Percentiles rank a stretch among this genome's conserved stretches.
Conservation (phyloP, 2,113 vertebrate genomes). For the Hirundichthys speculiger region DNA sequence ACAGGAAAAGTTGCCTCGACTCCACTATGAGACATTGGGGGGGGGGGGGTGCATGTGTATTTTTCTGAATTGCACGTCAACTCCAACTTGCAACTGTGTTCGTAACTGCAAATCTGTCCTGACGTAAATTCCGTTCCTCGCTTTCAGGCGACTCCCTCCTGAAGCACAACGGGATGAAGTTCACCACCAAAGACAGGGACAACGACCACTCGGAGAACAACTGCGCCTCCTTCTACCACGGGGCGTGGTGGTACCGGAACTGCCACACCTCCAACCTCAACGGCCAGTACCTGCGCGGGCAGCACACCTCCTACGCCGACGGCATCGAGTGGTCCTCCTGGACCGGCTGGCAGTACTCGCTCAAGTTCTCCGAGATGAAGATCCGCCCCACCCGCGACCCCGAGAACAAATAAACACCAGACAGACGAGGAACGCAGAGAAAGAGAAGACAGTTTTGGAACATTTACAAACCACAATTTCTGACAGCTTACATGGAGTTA, state of each 20-base stretch:
- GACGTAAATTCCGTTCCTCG: not conserved
- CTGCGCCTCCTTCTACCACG: slow-evolving; percentile 96
- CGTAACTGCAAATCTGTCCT: not conserved
- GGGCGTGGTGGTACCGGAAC: slow-evolving; percentile 99
- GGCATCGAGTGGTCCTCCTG: slow-evolving; percentile 98
- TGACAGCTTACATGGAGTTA: slow-evolving; percentile 56
- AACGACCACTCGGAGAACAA: slow-evolving; percentile 98
- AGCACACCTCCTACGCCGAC: slow-evolving; percentile 95
- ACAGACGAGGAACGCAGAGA: not conserved
- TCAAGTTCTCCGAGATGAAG: slow-evolving; percentile 98
- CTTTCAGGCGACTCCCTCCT: slow-evolving; percentile 89
- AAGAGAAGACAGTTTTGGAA: slow-evolving; percentile 32
- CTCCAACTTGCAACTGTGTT: not conserved
- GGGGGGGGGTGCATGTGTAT: not conserved
- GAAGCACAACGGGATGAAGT: slow-evolving; percentile 97
- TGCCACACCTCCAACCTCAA: slow-evolving; percentile 99
- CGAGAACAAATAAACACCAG: slow-evolving; percentile 84
- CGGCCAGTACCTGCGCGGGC: slow-evolving; percentile 93
- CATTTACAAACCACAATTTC: slow-evolving; percentile 47
- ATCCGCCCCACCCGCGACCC: slow-evolving; percentile 87
- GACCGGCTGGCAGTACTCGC: slow-evolving; percentile 98
- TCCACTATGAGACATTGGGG: no score
- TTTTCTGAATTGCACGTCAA: not conserved
- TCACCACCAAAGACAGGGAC: slow-evolving; percentile 97
- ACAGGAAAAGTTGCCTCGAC: no score